phyloP scores from a whole-genome alignment of 1,140 invertebrate species.

The Bombus vancouverensis region DNA sequence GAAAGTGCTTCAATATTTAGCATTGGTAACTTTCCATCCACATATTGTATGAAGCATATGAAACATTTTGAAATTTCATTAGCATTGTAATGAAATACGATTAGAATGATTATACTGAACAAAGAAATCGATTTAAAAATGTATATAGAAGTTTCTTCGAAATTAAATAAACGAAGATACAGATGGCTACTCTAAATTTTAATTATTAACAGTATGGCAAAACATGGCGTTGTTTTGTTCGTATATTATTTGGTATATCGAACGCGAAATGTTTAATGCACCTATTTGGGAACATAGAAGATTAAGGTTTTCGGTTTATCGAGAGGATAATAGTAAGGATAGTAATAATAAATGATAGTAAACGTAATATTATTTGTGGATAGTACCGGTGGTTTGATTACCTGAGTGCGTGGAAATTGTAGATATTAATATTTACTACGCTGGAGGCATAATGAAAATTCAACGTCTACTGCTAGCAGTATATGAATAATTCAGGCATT shows the following conservation, averaged over 20 bases:
- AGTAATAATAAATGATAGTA: neutral
- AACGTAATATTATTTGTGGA: neutral
- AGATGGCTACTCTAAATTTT: too few relatives aligned
- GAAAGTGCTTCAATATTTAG: too few relatives aligned
- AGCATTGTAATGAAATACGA: too few relatives aligned
- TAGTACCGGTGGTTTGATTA: neutral
- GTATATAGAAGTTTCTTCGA: too few relatives aligned
- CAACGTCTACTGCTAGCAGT: neutral
- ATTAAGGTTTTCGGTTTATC: neutral
- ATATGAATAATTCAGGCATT: neutral
- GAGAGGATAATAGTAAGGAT: neutral
- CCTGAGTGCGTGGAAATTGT: neutral
- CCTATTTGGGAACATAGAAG: neutral
- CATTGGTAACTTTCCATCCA: too few relatives aligned
- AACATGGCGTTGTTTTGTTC: too few relatives aligned
- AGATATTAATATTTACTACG: neutral
- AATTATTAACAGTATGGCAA: too few relatives aligned
- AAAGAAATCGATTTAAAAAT: too few relatives aligned
- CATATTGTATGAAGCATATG: too few relatives aligned
- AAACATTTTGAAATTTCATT: too few relatives aligned
- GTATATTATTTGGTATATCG: neutral
- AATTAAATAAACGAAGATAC: too few relatives aligned
- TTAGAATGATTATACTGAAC: too few relatives aligned
- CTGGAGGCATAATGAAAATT: neutral
- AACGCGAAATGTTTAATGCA: neutral